A percentile compares a stretch with the other conserved stretches of the same genome.
Evolutionary conservation across 2,888 invertebrate genomes (phyloP).

Genomic region (Seira sanloemensis): DNA sequence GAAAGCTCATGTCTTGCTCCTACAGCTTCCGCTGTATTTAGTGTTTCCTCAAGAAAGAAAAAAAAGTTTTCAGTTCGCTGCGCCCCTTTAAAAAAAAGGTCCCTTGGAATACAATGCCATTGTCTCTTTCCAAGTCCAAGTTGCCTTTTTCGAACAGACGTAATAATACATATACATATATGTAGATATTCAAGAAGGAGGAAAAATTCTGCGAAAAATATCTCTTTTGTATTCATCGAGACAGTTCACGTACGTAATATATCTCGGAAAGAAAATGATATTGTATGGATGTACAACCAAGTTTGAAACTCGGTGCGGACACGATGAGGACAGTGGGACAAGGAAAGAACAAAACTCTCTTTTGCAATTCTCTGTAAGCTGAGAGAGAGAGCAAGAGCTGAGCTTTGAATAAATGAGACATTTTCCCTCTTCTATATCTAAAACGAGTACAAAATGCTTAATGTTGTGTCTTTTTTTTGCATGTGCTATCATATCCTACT

Average conservation of each 20-base stretch:
- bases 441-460: not conserved
- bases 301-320: conserved; percentile 7
- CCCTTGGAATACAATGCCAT: conserved; percentile 9
- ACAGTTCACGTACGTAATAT: not conserved
- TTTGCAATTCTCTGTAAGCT: conserved; percentile 10
- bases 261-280: not conserved
- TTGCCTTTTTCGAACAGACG: too few relatives aligned
- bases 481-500: not conserved
- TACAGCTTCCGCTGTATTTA: not conserved
- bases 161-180: too few relatives aligned
- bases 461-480: not conserved
- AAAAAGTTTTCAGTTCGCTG: conserved; percentile 42
- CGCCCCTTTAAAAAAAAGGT: not conserved
- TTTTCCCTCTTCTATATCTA: conserved; percentile 21
- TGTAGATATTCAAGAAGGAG: too few relatives aligned
- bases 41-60: conserved; percentile 15
- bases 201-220: not conserved
- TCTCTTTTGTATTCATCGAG: not conserved
- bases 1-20: not conserved
- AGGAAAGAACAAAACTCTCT: not conserved
- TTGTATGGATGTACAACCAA: not conserved
- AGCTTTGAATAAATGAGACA: conserved; percentile 53
- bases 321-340: conserved; percentile 7
- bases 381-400: conserved; percentile 16
- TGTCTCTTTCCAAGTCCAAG: conserved; percentile 14